Percentiles rank a stretch among this genome's conserved stretches.
phyloP scores from a whole-genome alignment of 2,888 invertebrate genomes.

The Leptopilina drosophilae region DNA sequence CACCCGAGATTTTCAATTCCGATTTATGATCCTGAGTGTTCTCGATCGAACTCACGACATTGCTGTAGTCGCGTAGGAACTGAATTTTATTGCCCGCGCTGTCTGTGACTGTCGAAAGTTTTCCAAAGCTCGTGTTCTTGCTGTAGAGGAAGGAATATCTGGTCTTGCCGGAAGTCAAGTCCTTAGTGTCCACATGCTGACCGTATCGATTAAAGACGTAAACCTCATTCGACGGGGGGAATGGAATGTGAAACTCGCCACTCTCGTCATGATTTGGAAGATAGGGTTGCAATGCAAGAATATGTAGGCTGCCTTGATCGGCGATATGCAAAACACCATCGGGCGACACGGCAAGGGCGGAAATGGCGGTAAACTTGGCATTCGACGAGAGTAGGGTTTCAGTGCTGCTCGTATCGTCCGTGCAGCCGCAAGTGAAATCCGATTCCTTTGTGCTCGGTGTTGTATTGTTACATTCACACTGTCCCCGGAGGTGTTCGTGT shows the following conservation, averaged over 20 bases:
- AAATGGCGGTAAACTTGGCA: constrained; percentile 92
- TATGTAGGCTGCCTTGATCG: constrained; percentile 94
- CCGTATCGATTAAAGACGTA: constrained; percentile 97
- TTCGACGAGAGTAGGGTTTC: constrained; percentile 93
- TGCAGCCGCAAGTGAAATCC: constrained; percentile 80
- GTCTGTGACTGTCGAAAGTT: constrained; percentile 94
- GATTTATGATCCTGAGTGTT: constrained; percentile 96
- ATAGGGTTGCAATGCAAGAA: constrained; percentile 91
- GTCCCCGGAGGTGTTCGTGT: constrained; percentile 78
- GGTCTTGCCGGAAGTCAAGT: constrained; percentile 95
- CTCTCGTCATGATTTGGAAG: constrained; percentile 91
- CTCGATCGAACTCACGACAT: constrained; percentile 95
- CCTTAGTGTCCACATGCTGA: constrained; percentile 96
- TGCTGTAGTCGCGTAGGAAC: constrained; percentile 93
- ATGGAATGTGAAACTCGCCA: constrained; percentile 95
- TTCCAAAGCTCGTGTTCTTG: constrained; percentile 97
- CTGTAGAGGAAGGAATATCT: constrained; percentile 97
- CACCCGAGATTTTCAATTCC: constrained; percentile 93
- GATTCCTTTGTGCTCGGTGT: constrained; percentile 66
- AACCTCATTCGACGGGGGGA: constrained; percentile 94
- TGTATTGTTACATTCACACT: constrained; percentile 71
- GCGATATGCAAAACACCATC: constrained; percentile 97
- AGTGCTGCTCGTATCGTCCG: constrained; percentile 86
- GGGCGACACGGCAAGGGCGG: constrained; percentile 94
- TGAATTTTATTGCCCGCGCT: constrained; percentile 95